Conservation (phyloP, 1,140 invertebrate species). For the Anoplolepis gracilipes region DNA sequence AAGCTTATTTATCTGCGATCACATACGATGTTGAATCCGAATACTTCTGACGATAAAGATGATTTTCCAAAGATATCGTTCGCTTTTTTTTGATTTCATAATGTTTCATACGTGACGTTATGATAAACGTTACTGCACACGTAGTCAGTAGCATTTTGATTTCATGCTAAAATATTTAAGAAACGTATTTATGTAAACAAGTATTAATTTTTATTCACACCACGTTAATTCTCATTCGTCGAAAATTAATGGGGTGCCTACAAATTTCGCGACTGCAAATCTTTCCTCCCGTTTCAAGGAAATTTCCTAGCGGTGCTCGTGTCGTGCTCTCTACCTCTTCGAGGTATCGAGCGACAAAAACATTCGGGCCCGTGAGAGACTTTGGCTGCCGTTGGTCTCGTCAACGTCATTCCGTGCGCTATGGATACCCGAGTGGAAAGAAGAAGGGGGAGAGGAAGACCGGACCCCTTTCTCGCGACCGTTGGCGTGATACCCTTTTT, state of each 20-base stretch:
- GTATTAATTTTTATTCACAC: slow-evolving; percentile 17
- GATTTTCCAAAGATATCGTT: neutral
- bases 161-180: neutral
- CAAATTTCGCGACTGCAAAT: slow-evolving; percentile 31
- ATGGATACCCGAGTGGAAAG: slow-evolving; percentile 36
- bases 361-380: slow-evolving; percentile 57
- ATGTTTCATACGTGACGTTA: neutral
- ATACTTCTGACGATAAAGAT: neutral
- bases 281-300: slow-evolving; percentile 46
- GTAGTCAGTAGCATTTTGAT: neutral
- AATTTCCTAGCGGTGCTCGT: neutral
- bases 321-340: too few species aligned
- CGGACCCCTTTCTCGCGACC: slow-evolving; percentile 41
- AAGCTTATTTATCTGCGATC: slow-evolving; percentile 7
- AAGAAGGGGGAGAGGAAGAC: neutral
- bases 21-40: neutral
- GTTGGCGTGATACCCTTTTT: slow-evolving; percentile 72
- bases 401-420: slow-evolving; percentile 64
- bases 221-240: neutral
- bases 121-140: neutral
- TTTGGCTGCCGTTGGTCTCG: slow-evolving; percentile 39
- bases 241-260: slow-evolving; percentile 13
- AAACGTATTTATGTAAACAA: neutral
- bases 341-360: slow-evolving; percentile 61
- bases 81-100: neutral